Conservation (phyloP, 2,888 invertebrate species). For the Drosophila anceps region DNA sequence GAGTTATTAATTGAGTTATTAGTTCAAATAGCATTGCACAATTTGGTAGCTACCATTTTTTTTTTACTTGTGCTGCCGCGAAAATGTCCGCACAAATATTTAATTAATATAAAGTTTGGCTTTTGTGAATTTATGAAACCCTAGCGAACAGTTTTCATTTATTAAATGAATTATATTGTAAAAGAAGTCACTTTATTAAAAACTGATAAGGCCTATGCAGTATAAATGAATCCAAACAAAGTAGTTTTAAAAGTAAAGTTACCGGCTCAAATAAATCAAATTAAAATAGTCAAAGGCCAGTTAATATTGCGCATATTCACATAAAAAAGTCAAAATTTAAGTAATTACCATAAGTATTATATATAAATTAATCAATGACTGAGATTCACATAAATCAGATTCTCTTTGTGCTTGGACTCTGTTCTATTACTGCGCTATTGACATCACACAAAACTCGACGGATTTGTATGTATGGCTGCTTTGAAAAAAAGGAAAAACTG, state of each 20-base stretch:
- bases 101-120: constrained; percentile 6
- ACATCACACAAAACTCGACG: constrained; percentile 14
- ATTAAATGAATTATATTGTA: not conserved
- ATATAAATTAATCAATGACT: constrained; percentile 14
- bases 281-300: not conserved
- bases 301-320: not conserved
- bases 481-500: constrained; percentile 2
- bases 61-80: not conserved
- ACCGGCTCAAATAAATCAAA: not conserved
- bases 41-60: constrained; percentile 17
- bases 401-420: not conserved
- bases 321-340: too few relatives aligned
- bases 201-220: not conserved
- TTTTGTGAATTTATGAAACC: not conserved
- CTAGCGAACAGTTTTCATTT: not conserved
- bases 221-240: not conserved
- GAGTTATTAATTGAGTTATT: constrained; percentile 79
- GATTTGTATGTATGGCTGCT: constrained; percentile 23
- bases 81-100: not conserved
- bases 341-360: not conserved
- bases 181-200: not conserved
- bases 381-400: not conserved
- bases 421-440: constrained; percentile 19
- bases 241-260: not conserved
- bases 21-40: constrained; percentile 56